Evolutionary conservation across 2,113 vertebrate species (phyloP).

Genomic region (Urocolius indicus): DNA sequence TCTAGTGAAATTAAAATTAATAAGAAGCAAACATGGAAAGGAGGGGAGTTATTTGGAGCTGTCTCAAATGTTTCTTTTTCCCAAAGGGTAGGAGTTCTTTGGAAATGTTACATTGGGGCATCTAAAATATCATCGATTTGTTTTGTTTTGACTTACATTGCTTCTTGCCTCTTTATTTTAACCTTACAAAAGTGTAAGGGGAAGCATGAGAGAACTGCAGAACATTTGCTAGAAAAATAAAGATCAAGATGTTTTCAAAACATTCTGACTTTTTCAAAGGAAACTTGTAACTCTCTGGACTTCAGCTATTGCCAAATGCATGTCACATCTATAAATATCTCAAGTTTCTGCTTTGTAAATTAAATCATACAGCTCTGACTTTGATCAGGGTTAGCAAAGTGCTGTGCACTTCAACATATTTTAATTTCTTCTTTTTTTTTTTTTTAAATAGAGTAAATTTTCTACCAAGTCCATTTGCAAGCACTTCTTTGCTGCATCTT

Average conservation of each 20-base stretch:
- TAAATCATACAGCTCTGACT: neutral
- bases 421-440: neutral
- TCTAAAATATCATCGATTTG: neutral
- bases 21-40: neutral
- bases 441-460: neutral
- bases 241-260: slow-evolving; percentile 27
- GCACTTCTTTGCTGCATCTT: neutral
- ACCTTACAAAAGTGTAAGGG: neutral
- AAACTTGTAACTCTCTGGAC: slow-evolving; percentile 19
- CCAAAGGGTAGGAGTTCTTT: neutral
- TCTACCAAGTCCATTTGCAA: neutral
- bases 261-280: slow-evolving; percentile 12
- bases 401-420: neutral
- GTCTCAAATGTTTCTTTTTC: neutral
- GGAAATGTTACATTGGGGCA: slow-evolving; percentile 1
- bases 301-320: neutral
- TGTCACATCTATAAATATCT: slow-evolving; percentile 19
- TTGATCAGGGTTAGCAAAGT: neutral
- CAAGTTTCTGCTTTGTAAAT: slow-evolving; percentile 5
- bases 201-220: slow-evolving; percentile 27
- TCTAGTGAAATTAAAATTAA: neutral
- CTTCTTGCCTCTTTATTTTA: slow-evolving; percentile 25
- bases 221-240: slow-evolving; percentile 15
- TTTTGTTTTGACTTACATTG: slow-evolving; percentile 24
- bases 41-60: neutral